These are phyloP conservation scores for Micromussa lordhowensis DNA, from an alignment of 92 coral and sea anemone genomes.

Conservation along the genomic window DNA sequence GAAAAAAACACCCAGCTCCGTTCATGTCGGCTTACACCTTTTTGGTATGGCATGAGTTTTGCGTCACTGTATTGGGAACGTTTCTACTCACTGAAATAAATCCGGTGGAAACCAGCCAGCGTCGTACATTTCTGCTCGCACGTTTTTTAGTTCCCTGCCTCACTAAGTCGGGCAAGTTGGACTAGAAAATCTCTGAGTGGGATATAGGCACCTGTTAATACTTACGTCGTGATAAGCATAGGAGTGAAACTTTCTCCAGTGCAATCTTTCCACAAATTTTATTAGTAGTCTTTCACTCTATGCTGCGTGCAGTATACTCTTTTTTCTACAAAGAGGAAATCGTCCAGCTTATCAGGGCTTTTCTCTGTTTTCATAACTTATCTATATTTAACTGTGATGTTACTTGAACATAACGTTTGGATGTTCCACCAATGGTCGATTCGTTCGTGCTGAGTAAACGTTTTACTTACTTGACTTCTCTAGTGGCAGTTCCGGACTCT, in stretches of 20 bases:
- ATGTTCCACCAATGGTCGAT: background rate
- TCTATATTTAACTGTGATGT: background rate
- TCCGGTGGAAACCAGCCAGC: background rate
- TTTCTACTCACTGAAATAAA: background rate
- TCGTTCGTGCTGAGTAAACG: background rate
- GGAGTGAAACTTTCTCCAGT: background rate
- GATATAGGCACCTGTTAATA: background rate
- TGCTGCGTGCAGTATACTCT: background rate
- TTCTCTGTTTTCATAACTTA: background rate
- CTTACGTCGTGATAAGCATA: background rate
- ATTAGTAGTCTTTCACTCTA: background rate
- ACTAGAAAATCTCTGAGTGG: background rate
- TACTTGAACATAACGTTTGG: background rate
- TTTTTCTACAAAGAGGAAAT: too few species aligned
- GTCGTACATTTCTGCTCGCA: background rate
- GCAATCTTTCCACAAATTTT: background rate
- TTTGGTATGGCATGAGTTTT: too few species aligned
- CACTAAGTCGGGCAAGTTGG: background rate
- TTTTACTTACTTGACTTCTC: constrained; percentile 17
- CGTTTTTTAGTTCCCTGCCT: background rate
- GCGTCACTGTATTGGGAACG: background rate
- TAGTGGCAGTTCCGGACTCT: background rate
- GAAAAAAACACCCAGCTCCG: too few species aligned
- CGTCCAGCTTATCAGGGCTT: too few species aligned
- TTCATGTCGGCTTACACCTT: too few species aligned